phyloP scores from a whole-genome alignment of 2,888 invertebrate species.

The Spatulosminthurus flaviceps region DNA sequence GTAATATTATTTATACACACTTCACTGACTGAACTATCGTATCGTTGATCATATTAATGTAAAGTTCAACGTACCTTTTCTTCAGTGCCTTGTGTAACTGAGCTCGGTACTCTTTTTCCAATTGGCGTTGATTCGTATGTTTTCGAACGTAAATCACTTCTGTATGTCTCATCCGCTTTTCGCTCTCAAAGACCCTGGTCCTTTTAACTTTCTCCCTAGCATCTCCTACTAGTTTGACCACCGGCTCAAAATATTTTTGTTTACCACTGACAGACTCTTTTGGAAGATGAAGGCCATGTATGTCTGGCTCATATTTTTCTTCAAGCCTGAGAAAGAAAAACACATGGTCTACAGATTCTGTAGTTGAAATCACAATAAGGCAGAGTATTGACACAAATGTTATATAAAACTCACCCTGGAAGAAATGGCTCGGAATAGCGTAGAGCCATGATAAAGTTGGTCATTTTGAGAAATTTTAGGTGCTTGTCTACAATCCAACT shows the following conservation, averaged over 20 bases:
- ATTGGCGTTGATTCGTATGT: slow-evolving; percentile 6
- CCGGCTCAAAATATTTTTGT: slow-evolving; percentile 23
- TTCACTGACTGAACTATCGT: not conserved
- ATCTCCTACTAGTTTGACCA: slow-evolving; percentile 15
- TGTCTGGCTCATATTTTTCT: slow-evolving; percentile 34
- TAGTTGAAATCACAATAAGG: no score
- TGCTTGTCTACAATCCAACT: not conserved
- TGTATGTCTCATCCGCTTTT: slow-evolving; percentile 23
- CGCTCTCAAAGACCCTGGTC: slow-evolving; percentile 4
- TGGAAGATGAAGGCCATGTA: not conserved
- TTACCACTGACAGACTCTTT: not conserved
- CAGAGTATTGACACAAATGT: no score
- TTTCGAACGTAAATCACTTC: slow-evolving; percentile 33
- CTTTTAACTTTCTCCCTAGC: not conserved
- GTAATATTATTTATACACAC: no score
- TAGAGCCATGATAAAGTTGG: slow-evolving; percentile 28
- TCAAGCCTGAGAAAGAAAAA: slow-evolving; percentile 5
- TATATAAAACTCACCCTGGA: slow-evolving; percentile 12
- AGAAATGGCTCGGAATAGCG: slow-evolving; percentile 34
- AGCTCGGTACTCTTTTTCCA: not conserved
- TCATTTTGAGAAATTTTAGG: slow-evolving; percentile 21
- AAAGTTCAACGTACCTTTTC: not conserved
- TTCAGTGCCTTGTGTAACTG: not conserved
- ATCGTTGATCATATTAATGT: not conserved
- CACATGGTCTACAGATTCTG: no score